phyloP scores from a whole-genome alignment of 2,113 vertebrate species.

The Bucco capensis region DNA sequence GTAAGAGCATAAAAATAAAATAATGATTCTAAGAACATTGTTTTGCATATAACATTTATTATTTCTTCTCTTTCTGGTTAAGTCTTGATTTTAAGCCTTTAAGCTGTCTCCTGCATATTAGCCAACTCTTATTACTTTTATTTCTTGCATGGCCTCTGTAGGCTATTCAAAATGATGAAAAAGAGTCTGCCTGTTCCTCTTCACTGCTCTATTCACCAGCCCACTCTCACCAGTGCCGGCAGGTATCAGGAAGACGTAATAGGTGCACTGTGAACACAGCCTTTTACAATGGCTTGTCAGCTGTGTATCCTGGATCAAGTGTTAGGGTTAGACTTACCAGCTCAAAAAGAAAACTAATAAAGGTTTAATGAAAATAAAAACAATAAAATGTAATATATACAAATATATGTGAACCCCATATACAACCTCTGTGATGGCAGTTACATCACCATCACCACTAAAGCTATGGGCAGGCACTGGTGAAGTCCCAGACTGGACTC shows the following conservation, averaged over 20 bases:
- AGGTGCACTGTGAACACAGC: accelerated
- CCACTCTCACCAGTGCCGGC: background rate
- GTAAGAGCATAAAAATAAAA: background rate
- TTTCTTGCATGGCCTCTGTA: background rate
- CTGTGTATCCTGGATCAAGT: background rate
- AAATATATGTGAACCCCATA: too few relatives aligned
- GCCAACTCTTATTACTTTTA: background rate
- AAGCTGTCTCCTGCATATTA: background rate
- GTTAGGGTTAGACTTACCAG: too few relatives aligned
- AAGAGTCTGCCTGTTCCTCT: background rate
- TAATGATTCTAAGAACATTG: background rate
- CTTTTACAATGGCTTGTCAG: background rate
- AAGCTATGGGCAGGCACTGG: too few relatives aligned
- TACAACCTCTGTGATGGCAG: too few relatives aligned
- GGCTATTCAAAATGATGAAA: background rate
- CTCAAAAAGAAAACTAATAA: too few relatives aligned
- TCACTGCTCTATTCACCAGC: background rate
- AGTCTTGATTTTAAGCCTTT: background rate
- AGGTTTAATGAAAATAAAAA: too few relatives aligned
- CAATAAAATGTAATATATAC: too few relatives aligned
- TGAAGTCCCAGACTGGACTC: too few relatives aligned
- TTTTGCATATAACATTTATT: background rate
- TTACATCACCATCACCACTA: too few relatives aligned
- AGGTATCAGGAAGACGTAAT: background rate
- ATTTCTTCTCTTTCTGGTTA: background rate